Evolutionary conservation across 2,797 vertebrate genomes (phyloP).

Genomic region (Rhincodon typus): DNA sequence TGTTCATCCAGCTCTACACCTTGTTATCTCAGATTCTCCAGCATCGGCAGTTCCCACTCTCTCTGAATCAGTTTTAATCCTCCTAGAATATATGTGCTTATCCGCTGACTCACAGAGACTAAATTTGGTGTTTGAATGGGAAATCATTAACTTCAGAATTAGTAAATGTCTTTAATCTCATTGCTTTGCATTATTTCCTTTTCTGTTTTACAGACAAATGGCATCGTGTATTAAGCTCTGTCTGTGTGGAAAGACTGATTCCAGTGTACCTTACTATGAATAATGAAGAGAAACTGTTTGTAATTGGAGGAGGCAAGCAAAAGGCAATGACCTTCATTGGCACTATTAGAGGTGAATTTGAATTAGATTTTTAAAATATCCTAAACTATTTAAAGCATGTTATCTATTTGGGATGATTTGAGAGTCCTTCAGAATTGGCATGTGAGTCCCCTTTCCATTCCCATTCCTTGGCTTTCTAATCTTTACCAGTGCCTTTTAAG

Average conservation of each 20-base stretch:
- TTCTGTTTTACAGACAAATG: background rate
- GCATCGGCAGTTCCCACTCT: too few relatives aligned
- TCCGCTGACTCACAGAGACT: background rate
- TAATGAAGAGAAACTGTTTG: conserved; percentile 46
- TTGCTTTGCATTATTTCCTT: background rate
- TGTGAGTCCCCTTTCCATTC: too few relatives aligned
- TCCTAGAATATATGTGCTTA: background rate
- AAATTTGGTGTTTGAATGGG: background rate
- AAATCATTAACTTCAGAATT: too few relatives aligned
- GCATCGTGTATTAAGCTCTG: background rate
- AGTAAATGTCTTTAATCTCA: background rate
- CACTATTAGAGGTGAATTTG: conserved; percentile 43
- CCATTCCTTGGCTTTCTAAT: too few relatives aligned
- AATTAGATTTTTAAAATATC: background rate
- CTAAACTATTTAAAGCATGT: background rate
- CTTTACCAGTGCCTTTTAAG: too few relatives aligned
- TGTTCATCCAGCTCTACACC: too few relatives aligned
- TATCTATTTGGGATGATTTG: too few relatives aligned
- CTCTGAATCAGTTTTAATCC: too few relatives aligned
- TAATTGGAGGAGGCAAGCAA: conserved; percentile 43
- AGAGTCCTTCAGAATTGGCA: too few relatives aligned
- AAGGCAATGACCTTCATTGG: conserved; percentile 47
- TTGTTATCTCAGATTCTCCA: background rate
- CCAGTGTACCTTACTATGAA: conserved; percentile 43
- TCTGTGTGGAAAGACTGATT: conserved; percentile 42